Evolutionary conservation across 2,113 vertebrate genomes (phyloP).

Genomic region (Nycticryphes semicollaris): DNA sequence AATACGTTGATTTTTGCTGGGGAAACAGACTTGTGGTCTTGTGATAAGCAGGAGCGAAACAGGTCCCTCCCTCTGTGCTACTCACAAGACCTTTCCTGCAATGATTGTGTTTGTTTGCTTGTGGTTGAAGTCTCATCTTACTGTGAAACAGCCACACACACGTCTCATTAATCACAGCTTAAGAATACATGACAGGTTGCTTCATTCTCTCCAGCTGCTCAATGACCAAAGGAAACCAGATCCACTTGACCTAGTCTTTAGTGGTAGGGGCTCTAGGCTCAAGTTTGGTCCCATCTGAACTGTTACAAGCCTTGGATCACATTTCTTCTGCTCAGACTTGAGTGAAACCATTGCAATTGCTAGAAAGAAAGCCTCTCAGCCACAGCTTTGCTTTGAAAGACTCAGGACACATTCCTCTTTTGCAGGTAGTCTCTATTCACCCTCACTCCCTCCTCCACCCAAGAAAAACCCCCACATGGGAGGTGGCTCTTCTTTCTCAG

Average conservation of each 20-base stretch:
- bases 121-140: conserved; percentile 5
- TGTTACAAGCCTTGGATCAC: background rate
- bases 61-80: background rate
- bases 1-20: background rate
- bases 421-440: background rate
- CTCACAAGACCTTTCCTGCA: background rate
- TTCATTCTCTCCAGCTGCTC: conserved; percentile 5
- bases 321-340: background rate
- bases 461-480: background rate
- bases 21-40: background rate
- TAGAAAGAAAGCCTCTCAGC: background rate
- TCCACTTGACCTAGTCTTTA: background rate
- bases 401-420: background rate
- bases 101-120: background rate
- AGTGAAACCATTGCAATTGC: background rate
- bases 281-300: background rate
- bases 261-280: background rate
- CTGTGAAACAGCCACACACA: background rate
- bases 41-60: background rate
- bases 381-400: background rate
- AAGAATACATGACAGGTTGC: conserved; percentile 14
- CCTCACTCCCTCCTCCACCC: background rate
- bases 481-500: background rate
- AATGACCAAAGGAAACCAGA: background rate
- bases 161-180: background rate